Evolutionary conservation across 2,888 invertebrate genomes (phyloP), one percentile per base, ranked within the genome.

Genomic region (Drosophila barbarae): DNA sequence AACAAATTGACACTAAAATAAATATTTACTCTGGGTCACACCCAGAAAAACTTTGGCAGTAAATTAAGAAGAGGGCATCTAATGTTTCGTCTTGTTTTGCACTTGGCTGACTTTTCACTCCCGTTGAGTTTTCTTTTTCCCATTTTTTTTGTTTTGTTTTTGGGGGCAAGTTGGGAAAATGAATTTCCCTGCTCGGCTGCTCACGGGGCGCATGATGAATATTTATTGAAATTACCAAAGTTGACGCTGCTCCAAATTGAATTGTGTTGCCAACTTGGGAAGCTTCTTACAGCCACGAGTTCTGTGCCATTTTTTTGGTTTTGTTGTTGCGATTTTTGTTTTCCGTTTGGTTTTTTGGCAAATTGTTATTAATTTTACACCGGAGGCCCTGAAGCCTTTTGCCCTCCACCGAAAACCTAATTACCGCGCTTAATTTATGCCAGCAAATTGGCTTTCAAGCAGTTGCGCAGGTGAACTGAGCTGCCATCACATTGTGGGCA

Each of bases 331-430:
- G 8, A 28, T 32, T 52, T 10, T 9, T 2, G 13, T 41, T 56
- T 66, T 23, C 28, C 13, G 46, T 9, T 12, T 8, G 30, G 36
- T 47, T 68, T 72, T 78, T 78, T 81, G 79, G 78, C 86, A 88
- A 88, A 88, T 88, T 88, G 87, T 86, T 88, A 88, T 88, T 87
- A 87, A 88, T 88, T 82, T 87, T 74, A 73, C 87, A 80, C 80
- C 38, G 55, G 72, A 84, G 78, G 81, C 67, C 65, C 63, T 50
- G 38, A 49, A 49, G 58, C 47, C 36, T 42, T 32, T 32, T 35
- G 41, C 21, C 35, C 42, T 47, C 46, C 61, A 41, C 59, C 57
- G 64, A 46, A 70, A 76, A 71, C 78, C 76, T 79, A 80, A 80
- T 80, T 80, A 80, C 77, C 58, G 41, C 74, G 71, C 53, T 70